Conservation (phyloP, 2,113 vertebrate species). For the Poecile atricapillus region DNA sequence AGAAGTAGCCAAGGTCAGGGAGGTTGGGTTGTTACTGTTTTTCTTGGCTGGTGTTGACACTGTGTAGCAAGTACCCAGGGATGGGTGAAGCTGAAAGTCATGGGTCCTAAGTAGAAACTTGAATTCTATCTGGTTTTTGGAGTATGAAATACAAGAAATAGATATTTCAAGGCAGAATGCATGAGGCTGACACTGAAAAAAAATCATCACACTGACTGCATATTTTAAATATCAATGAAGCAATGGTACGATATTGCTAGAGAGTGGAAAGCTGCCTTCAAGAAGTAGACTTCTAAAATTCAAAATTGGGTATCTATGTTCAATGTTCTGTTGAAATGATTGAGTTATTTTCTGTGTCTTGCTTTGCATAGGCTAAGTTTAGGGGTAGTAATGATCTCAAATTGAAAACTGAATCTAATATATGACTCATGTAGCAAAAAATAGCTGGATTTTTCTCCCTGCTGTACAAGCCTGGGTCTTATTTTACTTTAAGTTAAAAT, state of each 20-base stretch:
- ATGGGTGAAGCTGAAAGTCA: background rate
- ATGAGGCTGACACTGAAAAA: background rate
- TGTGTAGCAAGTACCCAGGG: background rate
- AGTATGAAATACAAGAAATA: background rate
- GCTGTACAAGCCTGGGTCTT: background rate
- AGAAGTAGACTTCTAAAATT: background rate
- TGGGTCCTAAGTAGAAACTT: background rate
- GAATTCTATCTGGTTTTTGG: background rate
- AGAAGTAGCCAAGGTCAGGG: background rate
- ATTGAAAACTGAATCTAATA: background rate
- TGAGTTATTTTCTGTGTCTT: background rate
- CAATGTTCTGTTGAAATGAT: background rate
- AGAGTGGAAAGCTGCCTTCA: background rate
- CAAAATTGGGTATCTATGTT: background rate
- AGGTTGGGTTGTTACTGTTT: background rate
- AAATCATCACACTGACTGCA: background rate
- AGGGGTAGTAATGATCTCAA: background rate
- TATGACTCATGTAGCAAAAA: background rate
- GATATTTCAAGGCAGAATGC: background rate
- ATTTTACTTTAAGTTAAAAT: background rate
- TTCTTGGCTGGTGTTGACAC: background rate
- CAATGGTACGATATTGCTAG: background rate
- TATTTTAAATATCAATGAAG: background rate
- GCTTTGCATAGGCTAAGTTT: background rate
- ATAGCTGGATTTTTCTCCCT: background rate